Conservation (phyloP, 2,888 invertebrate genomes). For the Cylloceria caligata region DNA sequence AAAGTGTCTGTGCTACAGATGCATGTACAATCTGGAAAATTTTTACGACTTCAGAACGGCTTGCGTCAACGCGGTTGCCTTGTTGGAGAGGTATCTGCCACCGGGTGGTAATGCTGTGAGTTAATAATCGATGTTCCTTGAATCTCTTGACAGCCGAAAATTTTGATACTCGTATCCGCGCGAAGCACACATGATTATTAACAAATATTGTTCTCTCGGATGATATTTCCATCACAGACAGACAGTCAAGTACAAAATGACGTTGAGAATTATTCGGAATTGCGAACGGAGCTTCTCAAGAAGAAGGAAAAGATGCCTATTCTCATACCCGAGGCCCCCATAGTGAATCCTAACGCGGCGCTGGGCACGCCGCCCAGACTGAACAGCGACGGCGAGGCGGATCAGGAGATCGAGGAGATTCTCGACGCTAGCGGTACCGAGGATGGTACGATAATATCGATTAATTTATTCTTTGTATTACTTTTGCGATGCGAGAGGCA, state of each 20-base stretch:
- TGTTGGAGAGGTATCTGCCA: conserved; percentile 81
- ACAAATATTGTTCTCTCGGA: conserved; percentile 9
- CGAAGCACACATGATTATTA: background rate
- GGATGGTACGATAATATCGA: conserved; percentile 74
- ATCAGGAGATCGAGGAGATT: conserved; percentile 81
- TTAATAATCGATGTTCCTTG: conserved; percentile 43
- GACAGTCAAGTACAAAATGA: conserved; percentile 65
- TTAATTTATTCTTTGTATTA: background rate
- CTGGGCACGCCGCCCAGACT: conserved; percentile 83
- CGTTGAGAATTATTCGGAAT: conserved; percentile 71
- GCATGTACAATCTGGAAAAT: conserved; percentile 85
- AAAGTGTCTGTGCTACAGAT: conserved; percentile 85
- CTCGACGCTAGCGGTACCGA: conserved; percentile 79
- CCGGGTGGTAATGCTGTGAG: conserved; percentile 73
- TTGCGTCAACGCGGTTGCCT: conserved; percentile 83
- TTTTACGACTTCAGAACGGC: conserved; percentile 85
- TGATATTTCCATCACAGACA: conserved; percentile 55
- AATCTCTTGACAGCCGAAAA: background rate
- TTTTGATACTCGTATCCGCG: background rate
- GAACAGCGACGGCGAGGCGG: conserved; percentile 82
- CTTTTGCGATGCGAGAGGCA: background rate
- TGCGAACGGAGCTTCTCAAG: conserved; percentile 78
- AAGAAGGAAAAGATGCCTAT: conserved; percentile 81
- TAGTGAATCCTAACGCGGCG: conserved; percentile 83
- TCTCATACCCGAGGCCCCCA: conserved; percentile 83